A percentile compares a stretch with the other conserved stretches of the same genome.
These are phyloP conservation scores for Idaea aversata DNA, from an alignment of 2,888 invertebrate genomes.

Conservation along the genomic window DNA sequence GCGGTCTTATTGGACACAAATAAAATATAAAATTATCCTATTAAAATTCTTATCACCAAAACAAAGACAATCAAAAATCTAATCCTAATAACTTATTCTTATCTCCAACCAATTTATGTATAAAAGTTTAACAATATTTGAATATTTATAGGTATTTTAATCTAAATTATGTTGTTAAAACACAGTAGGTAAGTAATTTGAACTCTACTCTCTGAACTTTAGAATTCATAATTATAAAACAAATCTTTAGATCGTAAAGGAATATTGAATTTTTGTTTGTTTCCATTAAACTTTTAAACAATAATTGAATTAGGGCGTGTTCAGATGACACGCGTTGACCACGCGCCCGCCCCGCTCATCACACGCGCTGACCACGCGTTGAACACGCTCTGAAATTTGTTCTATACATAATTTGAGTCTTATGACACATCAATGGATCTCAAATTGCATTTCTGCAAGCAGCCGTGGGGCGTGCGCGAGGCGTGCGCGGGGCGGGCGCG, in stretches of 20 bases:
- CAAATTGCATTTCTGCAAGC: slow-evolving; percentile 17
- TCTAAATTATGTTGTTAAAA: slow-evolving; percentile 14
- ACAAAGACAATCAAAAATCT: neutral
- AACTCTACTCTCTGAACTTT: slow-evolving; percentile 26
- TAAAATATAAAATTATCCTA: too few relatives aligned
- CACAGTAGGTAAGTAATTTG: slow-evolving; percentile 11
- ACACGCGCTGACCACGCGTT: too few relatives aligned
- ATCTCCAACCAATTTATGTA: slow-evolving; percentile 1
- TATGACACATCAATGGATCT: too few relatives aligned
- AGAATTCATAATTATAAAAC: slow-evolving; percentile 28
- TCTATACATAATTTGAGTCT: too few relatives aligned
- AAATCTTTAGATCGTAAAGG: slow-evolving; percentile 29
- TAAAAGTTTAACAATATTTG: slow-evolving; percentile 8
- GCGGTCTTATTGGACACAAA: too few relatives aligned
- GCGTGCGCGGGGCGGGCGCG: too few relatives aligned
- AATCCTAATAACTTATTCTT: slow-evolving; percentile 9
- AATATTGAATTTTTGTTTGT: slow-evolving; percentile 26
- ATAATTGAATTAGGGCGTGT: too few relatives aligned
- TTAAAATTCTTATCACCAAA: too few relatives aligned
- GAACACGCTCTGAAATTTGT: too few relatives aligned
- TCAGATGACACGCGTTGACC: too few relatives aligned
- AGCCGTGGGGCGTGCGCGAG: too few relatives aligned
- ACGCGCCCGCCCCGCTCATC: too few relatives aligned
- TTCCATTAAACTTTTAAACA: slow-evolving; percentile 12
- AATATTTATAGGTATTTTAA: slow-evolving; percentile 16